Evolutionary conservation across 2,888 invertebrate genomes (phyloP).

Genomic region (Rhingia rostrata): DNA sequence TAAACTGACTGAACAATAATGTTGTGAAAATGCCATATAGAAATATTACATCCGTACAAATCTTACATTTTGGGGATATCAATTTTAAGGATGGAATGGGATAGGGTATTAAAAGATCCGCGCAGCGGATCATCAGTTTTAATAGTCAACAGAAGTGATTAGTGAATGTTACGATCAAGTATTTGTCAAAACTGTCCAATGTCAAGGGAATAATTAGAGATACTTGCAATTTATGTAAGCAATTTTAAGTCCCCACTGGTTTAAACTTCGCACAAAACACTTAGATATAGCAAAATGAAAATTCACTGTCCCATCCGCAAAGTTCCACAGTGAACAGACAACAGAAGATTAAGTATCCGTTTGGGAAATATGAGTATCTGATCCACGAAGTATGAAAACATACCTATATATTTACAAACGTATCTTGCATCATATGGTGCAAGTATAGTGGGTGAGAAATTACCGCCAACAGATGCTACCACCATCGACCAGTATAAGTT

Average conservation of each 20-base stretch:
- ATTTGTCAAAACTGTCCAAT: slow-evolving; percentile 47
- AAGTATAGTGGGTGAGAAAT: slow-evolving; percentile 42
- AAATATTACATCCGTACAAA: no score
- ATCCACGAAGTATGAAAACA: slow-evolving; percentile 51
- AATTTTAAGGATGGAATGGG: no score
- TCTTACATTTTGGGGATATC: no score
- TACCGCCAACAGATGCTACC: slow-evolving; percentile 57
- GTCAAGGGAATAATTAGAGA: slow-evolving; percentile 55
- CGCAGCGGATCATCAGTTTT: no score
- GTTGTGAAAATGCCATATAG: no score
- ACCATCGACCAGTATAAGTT: slow-evolving; percentile 45
- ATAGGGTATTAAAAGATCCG: no score
- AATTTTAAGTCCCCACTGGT: slow-evolving; percentile 12
- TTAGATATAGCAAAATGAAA: slow-evolving; percentile 51
- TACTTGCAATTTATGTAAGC: slow-evolving; percentile 59
- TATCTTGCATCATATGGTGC: slow-evolving; percentile 19
- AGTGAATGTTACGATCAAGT: no score
- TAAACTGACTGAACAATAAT: no score
- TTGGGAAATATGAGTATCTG: slow-evolving; percentile 69
- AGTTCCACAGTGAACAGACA: slow-evolving; percentile 58
- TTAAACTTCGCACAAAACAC: slow-evolving; percentile 3
- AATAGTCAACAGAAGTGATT: no score
- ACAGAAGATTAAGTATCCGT: slow-evolving; percentile 71
- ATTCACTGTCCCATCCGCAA: slow-evolving; percentile 15
- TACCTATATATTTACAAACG: not conserved